Evolutionary conservation across 2,113 vertebrate genomes (phyloP).

Genomic region (Phaethon lepturus): DNA sequence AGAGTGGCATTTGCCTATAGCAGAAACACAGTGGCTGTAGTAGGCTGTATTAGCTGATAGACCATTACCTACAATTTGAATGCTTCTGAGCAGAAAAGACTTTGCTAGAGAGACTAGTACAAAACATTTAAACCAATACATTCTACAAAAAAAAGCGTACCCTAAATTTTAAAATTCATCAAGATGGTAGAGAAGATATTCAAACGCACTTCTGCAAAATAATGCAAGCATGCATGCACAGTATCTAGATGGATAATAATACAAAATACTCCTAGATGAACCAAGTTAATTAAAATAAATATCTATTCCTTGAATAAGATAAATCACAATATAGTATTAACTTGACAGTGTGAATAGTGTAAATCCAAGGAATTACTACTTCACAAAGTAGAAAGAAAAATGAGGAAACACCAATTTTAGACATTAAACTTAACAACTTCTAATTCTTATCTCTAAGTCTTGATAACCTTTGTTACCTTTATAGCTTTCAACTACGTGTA

Average conservation of each 20-base stretch:
- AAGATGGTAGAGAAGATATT: not conserved
- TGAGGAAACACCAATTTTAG: conserved; percentile 54
- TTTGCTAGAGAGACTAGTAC: not conserved
- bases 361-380: conserved; percentile 19
- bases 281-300: not conserved
- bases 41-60: not conserved
- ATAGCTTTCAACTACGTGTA: not conserved
- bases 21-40: not conserved
- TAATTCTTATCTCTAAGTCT: conserved; percentile 48
- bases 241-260: not conserved
- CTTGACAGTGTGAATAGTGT: not conserved
- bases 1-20: not conserved
- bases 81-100: not conserved
- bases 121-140: not conserved
- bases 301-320: not conserved
- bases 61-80: not conserved
- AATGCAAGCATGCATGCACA: not conserved
- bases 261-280: not conserved
- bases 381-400: conserved; percentile 39
- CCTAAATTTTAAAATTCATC: not conserved
- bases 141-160: not conserved
- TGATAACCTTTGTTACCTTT: conserved; percentile 54
- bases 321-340: not conserved
- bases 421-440: conserved; percentile 51
- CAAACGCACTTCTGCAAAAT: not conserved